Evolutionary conservation across 2,888 invertebrate species (phyloP).

Genomic region (Caenorhabditis plicata): DNA sequence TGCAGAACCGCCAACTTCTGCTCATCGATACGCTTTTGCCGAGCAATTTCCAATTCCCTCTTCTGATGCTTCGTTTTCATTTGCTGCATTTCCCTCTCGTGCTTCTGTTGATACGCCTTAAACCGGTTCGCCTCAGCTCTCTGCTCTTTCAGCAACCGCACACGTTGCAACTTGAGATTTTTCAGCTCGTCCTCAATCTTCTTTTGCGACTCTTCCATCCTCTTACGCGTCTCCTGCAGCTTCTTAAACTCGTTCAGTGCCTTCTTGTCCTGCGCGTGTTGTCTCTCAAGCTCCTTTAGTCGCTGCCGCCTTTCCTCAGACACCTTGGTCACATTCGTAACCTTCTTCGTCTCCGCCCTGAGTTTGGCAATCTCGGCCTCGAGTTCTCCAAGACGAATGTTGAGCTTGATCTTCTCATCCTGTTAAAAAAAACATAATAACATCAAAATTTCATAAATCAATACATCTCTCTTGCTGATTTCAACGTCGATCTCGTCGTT

Average conservation of each 20-base stretch:
- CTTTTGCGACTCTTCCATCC: conserved; percentile 22
- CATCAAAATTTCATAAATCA: background rate
- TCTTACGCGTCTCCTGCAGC: conserved; percentile 21
- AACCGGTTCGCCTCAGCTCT: conserved; percentile 39
- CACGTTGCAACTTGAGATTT: conserved; percentile 30
- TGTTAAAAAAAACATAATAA: background rate
- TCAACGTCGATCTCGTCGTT: conserved; percentile 17
- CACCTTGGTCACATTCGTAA: conserved; percentile 20
- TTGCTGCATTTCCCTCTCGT: conserved; percentile 39
- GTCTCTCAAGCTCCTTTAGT: conserved; percentile 41
- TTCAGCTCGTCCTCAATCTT: conserved; percentile 37
- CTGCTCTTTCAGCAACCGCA: conserved; percentile 35
- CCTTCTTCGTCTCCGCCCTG: conserved; percentile 22
- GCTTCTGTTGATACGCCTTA: conserved; percentile 25
- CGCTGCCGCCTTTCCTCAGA: conserved; percentile 43
- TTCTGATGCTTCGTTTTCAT: conserved; percentile 45
- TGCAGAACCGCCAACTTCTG: conserved; percentile 41
- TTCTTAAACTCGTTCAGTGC: conserved; percentile 29
- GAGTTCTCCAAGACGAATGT: conserved; percentile 17
- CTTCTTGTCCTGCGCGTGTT: conserved; percentile 31
- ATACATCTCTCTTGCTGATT: conserved; percentile 21
- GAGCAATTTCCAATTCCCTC: conserved; percentile 29
- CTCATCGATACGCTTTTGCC: conserved; percentile 28
- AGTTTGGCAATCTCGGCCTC: conserved; percentile 29
- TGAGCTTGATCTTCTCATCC: conserved; percentile 20